A percentile compares a stretch with the other conserved stretches of the same genome.
These are phyloP conservation scores for Catharus ustulatus DNA, from an alignment of 2,797 vertebrate species.

Conservation along the genomic window DNA sequence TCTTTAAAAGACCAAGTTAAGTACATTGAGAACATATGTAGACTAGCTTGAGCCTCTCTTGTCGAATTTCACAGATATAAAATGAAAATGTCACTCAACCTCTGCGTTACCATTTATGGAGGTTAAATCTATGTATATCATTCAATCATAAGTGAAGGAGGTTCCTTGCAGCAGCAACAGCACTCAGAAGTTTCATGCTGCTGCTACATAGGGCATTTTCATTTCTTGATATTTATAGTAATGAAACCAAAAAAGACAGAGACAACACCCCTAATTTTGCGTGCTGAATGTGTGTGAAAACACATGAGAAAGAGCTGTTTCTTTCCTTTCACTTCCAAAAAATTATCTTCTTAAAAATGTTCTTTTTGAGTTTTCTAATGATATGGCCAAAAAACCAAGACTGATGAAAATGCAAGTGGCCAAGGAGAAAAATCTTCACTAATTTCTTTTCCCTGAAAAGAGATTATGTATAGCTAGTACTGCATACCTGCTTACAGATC, in stretches of 20 bases:
- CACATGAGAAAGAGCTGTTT: neutral
- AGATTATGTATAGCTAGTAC: neutral
- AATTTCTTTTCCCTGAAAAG: neutral
- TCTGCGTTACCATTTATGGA: neutral
- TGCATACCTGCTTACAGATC: neutral
- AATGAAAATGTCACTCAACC: constrained; percentile 21
- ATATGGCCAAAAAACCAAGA: neutral
- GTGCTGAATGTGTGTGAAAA: neutral
- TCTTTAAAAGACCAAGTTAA: neutral
- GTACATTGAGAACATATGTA: constrained; percentile 13
- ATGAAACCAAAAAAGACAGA: neutral
- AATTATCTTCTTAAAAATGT: neutral
- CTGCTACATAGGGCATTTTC: neutral
- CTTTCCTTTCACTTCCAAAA: neutral
- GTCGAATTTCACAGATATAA: neutral
- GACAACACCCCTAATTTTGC: neutral
- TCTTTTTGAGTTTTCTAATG: neutral
- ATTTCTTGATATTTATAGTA: neutral
- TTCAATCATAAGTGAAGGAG: neutral
- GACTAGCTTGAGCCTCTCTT: neutral
- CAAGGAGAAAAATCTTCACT: neutral
- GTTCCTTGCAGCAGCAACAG: neutral
- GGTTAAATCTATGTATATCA: neutral
- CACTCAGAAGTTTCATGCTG: neutral
- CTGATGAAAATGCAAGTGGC: neutral